These are phyloP conservation scores for Epistrophe eligans DNA, from an alignment of 2,888 invertebrate genomes.

Conservation along the genomic window DNA sequence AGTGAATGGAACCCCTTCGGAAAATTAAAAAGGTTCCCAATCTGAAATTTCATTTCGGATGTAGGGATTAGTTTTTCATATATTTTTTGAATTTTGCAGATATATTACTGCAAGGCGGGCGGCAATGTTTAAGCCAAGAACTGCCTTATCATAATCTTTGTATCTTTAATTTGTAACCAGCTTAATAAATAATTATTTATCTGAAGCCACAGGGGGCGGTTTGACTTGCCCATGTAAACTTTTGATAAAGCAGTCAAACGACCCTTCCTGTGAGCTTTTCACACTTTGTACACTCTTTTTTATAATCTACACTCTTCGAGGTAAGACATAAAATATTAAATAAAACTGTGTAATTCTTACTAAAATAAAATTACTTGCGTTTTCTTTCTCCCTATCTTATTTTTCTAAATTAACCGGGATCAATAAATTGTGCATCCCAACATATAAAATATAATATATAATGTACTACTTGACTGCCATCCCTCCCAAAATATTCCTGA, in stretches of 20 bases:
- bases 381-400: too few species aligned
- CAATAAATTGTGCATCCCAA: too few species aligned
- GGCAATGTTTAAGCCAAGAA: not conserved
- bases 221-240: not conserved
- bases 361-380: too few species aligned
- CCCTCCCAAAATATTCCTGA: too few species aligned
- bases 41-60: slow-evolving; percentile 2
- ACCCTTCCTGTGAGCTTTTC: too few species aligned
- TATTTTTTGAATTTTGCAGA: not conserved
- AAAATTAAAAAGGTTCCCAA: slow-evolving; percentile 20
- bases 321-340: too few species aligned
- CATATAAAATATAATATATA: too few species aligned
- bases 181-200: not conserved
- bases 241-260: not conserved
- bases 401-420: too few species aligned
- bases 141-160: not conserved
- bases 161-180: not conserved
- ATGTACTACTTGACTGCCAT: too few species aligned
- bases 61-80: not conserved
- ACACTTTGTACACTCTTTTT: too few species aligned
- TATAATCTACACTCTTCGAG: too few species aligned
- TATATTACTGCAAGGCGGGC: not conserved
- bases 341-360: too few species aligned
- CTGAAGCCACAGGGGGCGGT: not conserved
- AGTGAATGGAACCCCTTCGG: slow-evolving; percentile 37